Conservation (phyloP, 1,140 invertebrate genomes). For the Aphaenogaster floridana region DNA sequence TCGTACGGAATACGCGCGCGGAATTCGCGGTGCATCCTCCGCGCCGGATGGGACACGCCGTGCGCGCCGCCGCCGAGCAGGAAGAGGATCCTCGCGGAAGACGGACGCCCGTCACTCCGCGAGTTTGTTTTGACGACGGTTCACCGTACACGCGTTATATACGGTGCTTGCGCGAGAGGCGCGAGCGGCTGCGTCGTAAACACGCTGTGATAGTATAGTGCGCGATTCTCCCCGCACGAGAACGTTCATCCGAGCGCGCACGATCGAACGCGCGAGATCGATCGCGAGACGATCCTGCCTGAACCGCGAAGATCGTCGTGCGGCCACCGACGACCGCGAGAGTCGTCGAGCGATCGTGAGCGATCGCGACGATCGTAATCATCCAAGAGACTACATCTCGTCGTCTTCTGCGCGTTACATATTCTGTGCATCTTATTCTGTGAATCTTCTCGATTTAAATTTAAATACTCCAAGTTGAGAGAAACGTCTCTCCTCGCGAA, state of each 20-base stretch:
- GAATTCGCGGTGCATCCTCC: slow-evolving; percentile 32
- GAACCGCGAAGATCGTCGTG: background rate
- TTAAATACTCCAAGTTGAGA: no score
- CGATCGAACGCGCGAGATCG: background rate
- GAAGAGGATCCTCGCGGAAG: slow-evolving; percentile 54
- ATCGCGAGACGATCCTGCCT: slow-evolving; percentile 1
- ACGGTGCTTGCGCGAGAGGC: slow-evolving; percentile 50
- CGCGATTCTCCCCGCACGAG: slow-evolving; percentile 16
- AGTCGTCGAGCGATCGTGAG: background rate
- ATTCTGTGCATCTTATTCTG: background rate
- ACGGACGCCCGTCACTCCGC: slow-evolving; percentile 26
- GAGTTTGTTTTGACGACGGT: slow-evolving; percentile 58
- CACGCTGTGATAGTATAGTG: slow-evolving; percentile 15
- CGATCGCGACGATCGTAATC: background rate
- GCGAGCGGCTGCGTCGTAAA: slow-evolving; percentile 47
- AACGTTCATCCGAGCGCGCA: slow-evolving; percentile 7
- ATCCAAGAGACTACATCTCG: background rate
- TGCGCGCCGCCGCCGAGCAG: slow-evolving; percentile 22
- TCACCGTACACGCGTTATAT: slow-evolving; percentile 27
- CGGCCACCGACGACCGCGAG: background rate
- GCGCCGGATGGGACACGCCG: slow-evolving; percentile 66
- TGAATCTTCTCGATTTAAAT: background rate
- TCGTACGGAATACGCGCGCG: background rate
- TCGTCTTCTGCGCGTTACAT: background rate
- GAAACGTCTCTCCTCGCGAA: background rate